phyloP scores from a whole-genome alignment of 1,140 invertebrate genomes.

The Chionoecetes opilio region DNA sequence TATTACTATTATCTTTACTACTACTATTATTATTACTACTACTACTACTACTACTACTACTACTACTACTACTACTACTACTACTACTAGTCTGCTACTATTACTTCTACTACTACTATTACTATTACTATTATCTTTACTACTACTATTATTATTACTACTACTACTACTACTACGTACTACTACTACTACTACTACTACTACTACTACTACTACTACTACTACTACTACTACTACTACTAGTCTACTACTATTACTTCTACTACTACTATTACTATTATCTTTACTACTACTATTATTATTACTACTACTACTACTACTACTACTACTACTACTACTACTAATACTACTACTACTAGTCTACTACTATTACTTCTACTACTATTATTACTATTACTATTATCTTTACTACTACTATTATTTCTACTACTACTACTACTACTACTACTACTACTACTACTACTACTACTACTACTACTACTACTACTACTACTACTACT shows the following conservation, averaged over 20 bases:
- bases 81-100: background rate
- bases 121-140: too few relatives aligned
- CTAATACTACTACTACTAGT: background rate
- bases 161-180: background rate
- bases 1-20: background rate
- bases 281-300: background rate
- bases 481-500: background rate
- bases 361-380: background rate
- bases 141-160: too few relatives aligned
- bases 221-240: slow-evolving; percentile 28
- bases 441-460: background rate
- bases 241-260: background rate
- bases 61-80: background rate
- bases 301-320: background rate
- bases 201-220: slow-evolving; percentile 12
- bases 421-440: background rate
- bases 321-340: slow-evolving; percentile 14
- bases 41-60: background rate
- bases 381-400: background rate
- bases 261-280: background rate
- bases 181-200: background rate
- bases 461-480: slow-evolving; percentile 30
- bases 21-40: background rate
- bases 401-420: background rate
- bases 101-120: too few relatives aligned